Conservation (phyloP, 1,140 invertebrate species). For the Lepidostoma basale region DNA sequence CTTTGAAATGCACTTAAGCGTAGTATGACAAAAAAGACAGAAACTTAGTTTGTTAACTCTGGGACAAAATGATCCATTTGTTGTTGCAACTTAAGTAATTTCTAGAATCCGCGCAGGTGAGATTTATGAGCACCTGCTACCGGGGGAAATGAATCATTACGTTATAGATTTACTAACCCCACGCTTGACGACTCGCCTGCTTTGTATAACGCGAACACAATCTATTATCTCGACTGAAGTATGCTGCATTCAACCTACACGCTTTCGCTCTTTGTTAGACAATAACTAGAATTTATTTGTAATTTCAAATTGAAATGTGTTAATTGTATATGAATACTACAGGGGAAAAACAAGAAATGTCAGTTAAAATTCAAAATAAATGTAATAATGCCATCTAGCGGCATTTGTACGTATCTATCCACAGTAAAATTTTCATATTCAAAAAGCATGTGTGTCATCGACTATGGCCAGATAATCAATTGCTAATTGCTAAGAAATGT, state of each 20-base stretch:
- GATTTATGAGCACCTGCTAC: constrained; percentile 43
- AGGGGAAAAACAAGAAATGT: too few relatives aligned
- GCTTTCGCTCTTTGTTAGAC: constrained; percentile 4
- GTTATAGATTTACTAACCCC: constrained; percentile 8
- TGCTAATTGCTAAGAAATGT: too few relatives aligned
- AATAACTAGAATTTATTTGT: constrained; percentile 5
- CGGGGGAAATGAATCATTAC: constrained; percentile 35
- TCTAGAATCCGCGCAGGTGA: constrained; percentile 33
- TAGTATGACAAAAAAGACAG: constrained; percentile 37
- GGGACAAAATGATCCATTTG: constrained; percentile 47
- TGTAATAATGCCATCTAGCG: too few relatives aligned
- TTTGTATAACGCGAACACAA: neutral
- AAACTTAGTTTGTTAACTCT: constrained; percentile 43
- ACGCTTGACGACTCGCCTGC: neutral
- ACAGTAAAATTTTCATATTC: too few relatives aligned
- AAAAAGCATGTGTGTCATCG: too few relatives aligned
- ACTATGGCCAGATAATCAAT: too few relatives aligned
- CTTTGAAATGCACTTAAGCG: constrained; percentile 43
- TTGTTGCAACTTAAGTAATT: constrained; percentile 42
- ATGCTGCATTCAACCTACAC: neutral
- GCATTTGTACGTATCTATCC: too few relatives aligned
- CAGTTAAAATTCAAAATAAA: too few relatives aligned
- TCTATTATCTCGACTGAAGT: constrained; percentile 4
- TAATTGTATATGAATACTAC: too few relatives aligned
- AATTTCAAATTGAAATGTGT: too few relatives aligned